A percentile compares a stretch with the other conserved stretches of the same genome.
These are phyloP conservation scores for Cryptoprocta ferox DNA, from an alignment of 2,797 vertebrate genomes.

Conservation along the genomic window DNA sequence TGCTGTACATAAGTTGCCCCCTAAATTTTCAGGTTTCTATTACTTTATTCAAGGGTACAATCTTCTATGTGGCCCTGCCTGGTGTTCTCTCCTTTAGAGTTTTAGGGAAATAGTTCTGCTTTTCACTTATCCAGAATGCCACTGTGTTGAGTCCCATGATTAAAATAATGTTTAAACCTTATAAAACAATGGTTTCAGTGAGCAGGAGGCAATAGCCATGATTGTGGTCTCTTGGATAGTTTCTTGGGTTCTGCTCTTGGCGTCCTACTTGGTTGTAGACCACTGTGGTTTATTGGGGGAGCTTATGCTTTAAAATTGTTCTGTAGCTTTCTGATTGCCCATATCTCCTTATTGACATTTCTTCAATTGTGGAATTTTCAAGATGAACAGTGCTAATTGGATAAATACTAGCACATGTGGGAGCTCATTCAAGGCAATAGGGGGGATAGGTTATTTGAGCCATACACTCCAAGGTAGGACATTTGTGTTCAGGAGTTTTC, in stretches of 20 bases:
- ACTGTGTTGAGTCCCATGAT: background rate
- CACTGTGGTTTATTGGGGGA: background rate
- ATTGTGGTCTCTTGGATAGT: background rate
- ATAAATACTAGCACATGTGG: background rate
- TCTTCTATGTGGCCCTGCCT: background rate
- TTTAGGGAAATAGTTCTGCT: background rate
- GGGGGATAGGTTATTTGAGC: background rate
- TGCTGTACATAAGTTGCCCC: background rate
- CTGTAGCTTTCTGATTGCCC: background rate
- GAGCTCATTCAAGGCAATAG: background rate
- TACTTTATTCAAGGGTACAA: too few species aligned
- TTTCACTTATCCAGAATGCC: background rate
- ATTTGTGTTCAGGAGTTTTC: background rate
- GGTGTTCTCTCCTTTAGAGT: background rate
- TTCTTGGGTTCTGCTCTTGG: background rate
- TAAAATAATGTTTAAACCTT: background rate
- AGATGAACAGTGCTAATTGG: background rate
- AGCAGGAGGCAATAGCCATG: background rate
- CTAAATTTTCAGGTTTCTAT: background rate
- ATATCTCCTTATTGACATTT: background rate
- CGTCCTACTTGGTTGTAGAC: background rate
- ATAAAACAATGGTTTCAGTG: background rate
- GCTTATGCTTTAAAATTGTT: background rate
- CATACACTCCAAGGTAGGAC: background rate
- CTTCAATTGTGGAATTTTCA: background rate